These are phyloP conservation scores for Spondyliosoma cantharus DNA, from an alignment of 2,797 vertebrate species.

Conservation along the genomic window DNA sequence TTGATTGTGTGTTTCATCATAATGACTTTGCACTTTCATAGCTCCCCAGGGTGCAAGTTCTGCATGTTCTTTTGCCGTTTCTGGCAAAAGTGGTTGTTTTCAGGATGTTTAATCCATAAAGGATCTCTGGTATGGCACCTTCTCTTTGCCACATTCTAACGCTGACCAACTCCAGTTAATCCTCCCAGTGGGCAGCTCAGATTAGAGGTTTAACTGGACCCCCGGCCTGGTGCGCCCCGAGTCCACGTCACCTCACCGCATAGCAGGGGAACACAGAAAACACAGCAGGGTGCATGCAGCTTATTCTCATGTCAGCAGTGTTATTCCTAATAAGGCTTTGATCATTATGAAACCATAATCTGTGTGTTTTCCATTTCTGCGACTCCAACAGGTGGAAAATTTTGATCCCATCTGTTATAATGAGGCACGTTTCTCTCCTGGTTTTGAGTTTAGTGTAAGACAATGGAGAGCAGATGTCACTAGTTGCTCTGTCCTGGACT, in stretches of 20 bases:
- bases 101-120: conserved; percentile 29
- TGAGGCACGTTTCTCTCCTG: conserved; percentile 19
- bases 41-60: not conserved
- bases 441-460: conserved; percentile 12
- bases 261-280: conserved; percentile 1
- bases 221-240: conserved; percentile 15
- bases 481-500: conserved; percentile 27
- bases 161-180: conserved; percentile 63
- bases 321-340: conserved; percentile 21
- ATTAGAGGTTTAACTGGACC: conserved; percentile 70
- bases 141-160: conserved; percentile 51
- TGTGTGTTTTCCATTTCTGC: conserved; percentile 25
- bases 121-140: conserved; percentile 36
- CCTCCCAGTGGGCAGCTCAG: conserved; percentile 54
- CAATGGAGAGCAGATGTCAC: conserved; percentile 54
- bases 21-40: conserved; percentile 51
- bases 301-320: conserved; percentile 22
- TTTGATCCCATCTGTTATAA: conserved; percentile 21
- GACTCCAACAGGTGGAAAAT: conserved; percentile 42
- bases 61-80: conserved; percentile 8
- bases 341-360: conserved; percentile 29
- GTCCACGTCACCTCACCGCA: not conserved
- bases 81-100: conserved; percentile 1
- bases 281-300: conserved; percentile 26
- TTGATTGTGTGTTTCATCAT: conserved; percentile 14